Base-by-base conservation (phyloP, 2,888 invertebrate genomes). In the Caenorhabditis panamensis region DNA sequence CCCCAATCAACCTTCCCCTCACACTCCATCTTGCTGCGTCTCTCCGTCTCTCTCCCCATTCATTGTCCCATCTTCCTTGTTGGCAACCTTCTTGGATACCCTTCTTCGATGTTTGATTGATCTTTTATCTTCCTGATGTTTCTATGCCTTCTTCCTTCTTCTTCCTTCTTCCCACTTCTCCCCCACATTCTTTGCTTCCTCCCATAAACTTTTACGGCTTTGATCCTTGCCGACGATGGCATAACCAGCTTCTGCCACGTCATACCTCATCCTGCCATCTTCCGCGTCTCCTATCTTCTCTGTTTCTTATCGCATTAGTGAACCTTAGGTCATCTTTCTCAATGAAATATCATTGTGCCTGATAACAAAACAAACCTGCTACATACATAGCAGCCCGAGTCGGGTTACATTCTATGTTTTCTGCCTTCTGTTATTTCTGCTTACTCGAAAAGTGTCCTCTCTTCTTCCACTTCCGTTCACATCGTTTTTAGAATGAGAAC, bases 201-300 rank as follows among this genome's bases (percentile, higher is more conserved):
- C 47, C 11, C 58, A 62, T 76, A 67, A 73, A 73, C 73, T 73
- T 73, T 73, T 73, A 73, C 58, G 73, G 64, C 71, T 54, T 62
- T 47, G 47, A 36, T 67, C 20, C 31, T 9, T 18, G 28, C 18
- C 22, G 22, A 28, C 28, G 20, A 56, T 18, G 2, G 47, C 18
- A 18, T 28, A 36, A 56, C 36, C 36, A 56, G 62, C 37, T 75
- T 75, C 53, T 75, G 75, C 75, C 75, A 75, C 75, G 75, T 75
- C 72, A 71, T 22, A 20, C 54, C n/a, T n/a, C n/a, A 36, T 44
- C 44, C 58, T 58, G 68, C 53, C 72, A 72, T 56, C 36, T 49
- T 54, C 26, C 47, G 36, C 53, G 28, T 44, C 61, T 28, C 41
- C 54, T 44, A 53, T 51, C 62, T 71, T 62, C 62, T 59, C 54